Evolutionary conservation across 2,113 vertebrate species (phyloP).

Genomic region (Zosterops lateralis): DNA sequence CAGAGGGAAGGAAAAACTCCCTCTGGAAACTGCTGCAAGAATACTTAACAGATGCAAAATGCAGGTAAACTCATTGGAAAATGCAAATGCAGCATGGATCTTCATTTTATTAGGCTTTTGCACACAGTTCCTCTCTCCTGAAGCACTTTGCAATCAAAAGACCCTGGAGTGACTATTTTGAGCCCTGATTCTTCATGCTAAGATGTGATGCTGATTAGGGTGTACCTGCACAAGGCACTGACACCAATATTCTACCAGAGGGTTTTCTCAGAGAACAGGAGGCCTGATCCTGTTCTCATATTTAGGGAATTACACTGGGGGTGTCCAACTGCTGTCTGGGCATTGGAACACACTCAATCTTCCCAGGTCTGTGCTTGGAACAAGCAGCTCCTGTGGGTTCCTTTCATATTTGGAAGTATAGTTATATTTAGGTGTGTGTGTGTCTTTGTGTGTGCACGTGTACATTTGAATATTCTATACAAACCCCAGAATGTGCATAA

Average conservation of each 20-base stretch:
- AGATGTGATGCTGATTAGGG: constrained; percentile 70
- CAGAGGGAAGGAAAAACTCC: fast-evolving
- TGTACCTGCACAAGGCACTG: constrained; percentile 33
- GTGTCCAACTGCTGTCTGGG: neutral
- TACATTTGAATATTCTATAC: neutral
- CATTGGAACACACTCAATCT: neutral
- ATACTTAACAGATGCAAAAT: neutral
- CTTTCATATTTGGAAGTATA: neutral
- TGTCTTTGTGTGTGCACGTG: neutral
- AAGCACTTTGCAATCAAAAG: constrained; percentile 75
- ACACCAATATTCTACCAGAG: neutral
- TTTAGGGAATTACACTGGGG: neutral
- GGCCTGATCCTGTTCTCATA: neutral
- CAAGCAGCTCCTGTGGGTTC: neutral
- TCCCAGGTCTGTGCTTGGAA: neutral
- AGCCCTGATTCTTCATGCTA: constrained; percentile 46
- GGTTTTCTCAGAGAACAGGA: neutral
- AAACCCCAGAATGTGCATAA: neutral
- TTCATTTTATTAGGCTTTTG: neutral
- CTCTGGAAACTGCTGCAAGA: neutral
- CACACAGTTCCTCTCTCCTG: constrained; percentile 51
- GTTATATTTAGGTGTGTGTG: too few relatives aligned
- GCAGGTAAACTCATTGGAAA: neutral
- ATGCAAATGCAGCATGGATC: neutral
- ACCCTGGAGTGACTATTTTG: constrained; percentile 72